Percentiles rank a stretch among this genome's conserved stretches.
Evolutionary conservation across 2,797 vertebrate genomes (phyloP).

Genomic region (Lagorchestes hirsutus): DNA sequence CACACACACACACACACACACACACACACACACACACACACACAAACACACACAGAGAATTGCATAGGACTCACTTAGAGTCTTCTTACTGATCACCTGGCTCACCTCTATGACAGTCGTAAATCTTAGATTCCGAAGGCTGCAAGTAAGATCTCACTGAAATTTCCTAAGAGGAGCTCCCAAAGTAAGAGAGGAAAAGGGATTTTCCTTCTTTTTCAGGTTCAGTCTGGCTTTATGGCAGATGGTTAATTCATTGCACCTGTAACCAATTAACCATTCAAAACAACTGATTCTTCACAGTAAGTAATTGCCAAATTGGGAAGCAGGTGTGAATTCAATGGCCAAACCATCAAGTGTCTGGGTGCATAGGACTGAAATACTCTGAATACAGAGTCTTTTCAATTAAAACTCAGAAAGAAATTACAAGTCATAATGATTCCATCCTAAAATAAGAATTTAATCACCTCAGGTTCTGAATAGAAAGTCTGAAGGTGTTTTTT

Average conservation of each 20-base stretch:
- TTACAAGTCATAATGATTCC: conserved; percentile 70
- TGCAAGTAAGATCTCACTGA: conserved; percentile 30
- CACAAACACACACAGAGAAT: not conserved
- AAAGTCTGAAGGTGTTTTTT: not conserved
- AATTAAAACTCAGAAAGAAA: conserved; percentile 76
- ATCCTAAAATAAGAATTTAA: conserved; percentile 76
- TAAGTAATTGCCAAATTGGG: conserved; percentile 82
- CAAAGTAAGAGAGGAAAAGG: conserved; percentile 49
- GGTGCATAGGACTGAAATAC: conserved; percentile 77
- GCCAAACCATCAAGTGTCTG: conserved; percentile 70
- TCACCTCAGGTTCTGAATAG: conserved; percentile 75
- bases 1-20: no score
- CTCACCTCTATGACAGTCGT: not conserved
- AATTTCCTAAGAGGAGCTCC: not conserved
- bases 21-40: no score
- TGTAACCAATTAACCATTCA: conserved; percentile 86
- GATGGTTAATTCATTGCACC: conserved; percentile 85
- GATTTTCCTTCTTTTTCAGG: conserved; percentile 70
- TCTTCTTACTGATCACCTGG: conserved; percentile 27
- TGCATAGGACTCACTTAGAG: not conserved
- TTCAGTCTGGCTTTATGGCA: conserved; percentile 70
- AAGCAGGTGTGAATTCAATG: conserved; percentile 83
- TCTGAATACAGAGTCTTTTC: conserved; percentile 76
- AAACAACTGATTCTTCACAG: conserved; percentile 82
- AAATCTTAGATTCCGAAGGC: not conserved